These are phyloP conservation scores for human (Homo sapiens) DNA, from an alignment of 2,113 vertebrate genomes.

Conservation along the genomic window DNA sequence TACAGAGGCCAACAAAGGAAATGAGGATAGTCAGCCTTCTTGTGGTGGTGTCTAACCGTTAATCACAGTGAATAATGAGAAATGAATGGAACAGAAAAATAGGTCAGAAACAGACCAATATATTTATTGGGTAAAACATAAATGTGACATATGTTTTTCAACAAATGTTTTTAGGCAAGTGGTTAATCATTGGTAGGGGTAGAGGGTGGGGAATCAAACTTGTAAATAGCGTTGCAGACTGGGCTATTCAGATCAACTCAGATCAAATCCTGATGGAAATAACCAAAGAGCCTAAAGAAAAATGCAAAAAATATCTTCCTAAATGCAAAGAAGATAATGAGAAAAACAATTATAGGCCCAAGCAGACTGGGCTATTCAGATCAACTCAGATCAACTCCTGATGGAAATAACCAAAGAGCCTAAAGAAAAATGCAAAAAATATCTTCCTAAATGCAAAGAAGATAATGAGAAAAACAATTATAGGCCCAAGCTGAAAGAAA, in stretches of 20 bases:
- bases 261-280: not conserved
- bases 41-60: not conserved
- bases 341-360: not conserved
- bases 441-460: not conserved
- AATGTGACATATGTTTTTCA: conserved; percentile 16
- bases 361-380: not conserved
- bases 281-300: not conserved
- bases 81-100: not conserved
- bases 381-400: not conserved
- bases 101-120: not conserved
- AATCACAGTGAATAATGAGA: not conserved
- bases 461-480: not conserved
- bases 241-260: not conserved
- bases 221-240: not conserved
- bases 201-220: not conserved
- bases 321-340: not conserved
- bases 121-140: conserved; percentile 8
- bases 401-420: not conserved
- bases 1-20: not conserved
- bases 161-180: not conserved
- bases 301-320: not conserved
- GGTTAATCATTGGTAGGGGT: not conserved
- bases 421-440: not conserved
- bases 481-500: conserved; percentile 1
- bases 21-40: not conserved